These are phyloP conservation scores for Zaprionus bogoriensis DNA, from an alignment of 2,888 invertebrate species.

Conservation along the genomic window DNA sequence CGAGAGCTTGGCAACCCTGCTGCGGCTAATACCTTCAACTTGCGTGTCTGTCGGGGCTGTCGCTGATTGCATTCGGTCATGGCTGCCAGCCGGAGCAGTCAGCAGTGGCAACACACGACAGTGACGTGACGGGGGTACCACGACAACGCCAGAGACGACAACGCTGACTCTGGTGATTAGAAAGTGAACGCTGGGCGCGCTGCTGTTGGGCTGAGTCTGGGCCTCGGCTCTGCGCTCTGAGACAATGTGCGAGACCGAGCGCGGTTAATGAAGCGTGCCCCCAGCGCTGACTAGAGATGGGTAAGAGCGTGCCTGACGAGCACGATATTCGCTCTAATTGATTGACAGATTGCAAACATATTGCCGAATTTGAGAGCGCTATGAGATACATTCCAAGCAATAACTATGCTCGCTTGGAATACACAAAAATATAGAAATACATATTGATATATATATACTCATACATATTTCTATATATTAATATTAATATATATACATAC, in stretches of 20 bases:
- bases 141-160: constrained; percentile 2
- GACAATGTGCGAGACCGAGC: constrained; percentile 52
- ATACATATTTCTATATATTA: too few relatives aligned
- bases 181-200: constrained; percentile 61
- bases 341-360: background rate
- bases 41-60: constrained; percentile 61
- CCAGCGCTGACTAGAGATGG: constrained; percentile 29
- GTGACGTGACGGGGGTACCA: too few relatives aligned
- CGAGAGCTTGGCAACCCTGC: constrained; percentile 49
- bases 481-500: too few relatives aligned
- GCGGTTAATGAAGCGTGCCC: constrained; percentile 52
- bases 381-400: too few relatives aligned
- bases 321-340: background rate
- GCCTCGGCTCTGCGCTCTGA: constrained; percentile 33
- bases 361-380: too few relatives aligned
- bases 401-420: too few relatives aligned
- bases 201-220: constrained; percentile 11
- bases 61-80: constrained; percentile 69
- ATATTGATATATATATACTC: too few relatives aligned
- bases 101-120: constrained; percentile 22
- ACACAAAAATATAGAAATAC: too few relatives aligned
- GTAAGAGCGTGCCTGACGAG: background rate
- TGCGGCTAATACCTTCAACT: constrained; percentile 58
- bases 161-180: constrained; percentile 57
- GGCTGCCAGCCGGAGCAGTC: constrained; percentile 48